Base-by-base conservation (phyloP, 2,797 vertebrate genomes). In the Melanotaenia trifasciata region DNA sequence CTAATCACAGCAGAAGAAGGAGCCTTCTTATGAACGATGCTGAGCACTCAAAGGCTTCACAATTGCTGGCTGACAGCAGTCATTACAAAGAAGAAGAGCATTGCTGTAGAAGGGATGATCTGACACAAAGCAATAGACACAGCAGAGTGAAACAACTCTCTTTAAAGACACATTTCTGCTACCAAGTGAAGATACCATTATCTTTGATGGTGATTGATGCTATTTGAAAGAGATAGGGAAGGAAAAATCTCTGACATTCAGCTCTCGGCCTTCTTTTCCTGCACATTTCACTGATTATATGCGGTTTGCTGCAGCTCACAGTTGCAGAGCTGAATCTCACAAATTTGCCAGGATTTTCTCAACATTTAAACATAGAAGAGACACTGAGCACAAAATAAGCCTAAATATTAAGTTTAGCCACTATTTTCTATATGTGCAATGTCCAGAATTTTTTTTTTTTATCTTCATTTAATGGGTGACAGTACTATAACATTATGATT, bases 1-100 rank as follows among this genome's bases (percentile, higher is more conserved):
- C 86, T 92, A 92, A 92, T 92, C 89, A 87, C 90, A 90, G 90
- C 84, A 71, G 43, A 45, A 50, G 16, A 50, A 80, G 78, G 78
- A 70, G 70, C 75, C 67, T 79, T 78, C 77, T 77, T 79, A 79
- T 91, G 86, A 91, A 87, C 85, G 83, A 88, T 89, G 84, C 83
- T 70, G 38, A 74, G 67, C 70, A 81, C 87, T 83, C 24, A 1
- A 56, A 82, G 85, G 78, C 81, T 80, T 86, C 75, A 64, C 74
- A 76, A 59, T 64, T 51, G 50, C 74, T 66, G 71, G 73, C 83
- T 87, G 78, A 85, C 80, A 85, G 91, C 79, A 84, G 79, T 88
- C 83, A 83, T 86, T 79, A 84, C 70, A 80, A 67, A 87, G 58
- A 75, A 74, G 67, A 77, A 75, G 68, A 77, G 73, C 81, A 83